These are phyloP conservation scores for Hydractinia symbiolongicarpus DNA, from an alignment of 30 jellyfish, hydroid and myxozoan species.

Conservation along the genomic window DNA sequence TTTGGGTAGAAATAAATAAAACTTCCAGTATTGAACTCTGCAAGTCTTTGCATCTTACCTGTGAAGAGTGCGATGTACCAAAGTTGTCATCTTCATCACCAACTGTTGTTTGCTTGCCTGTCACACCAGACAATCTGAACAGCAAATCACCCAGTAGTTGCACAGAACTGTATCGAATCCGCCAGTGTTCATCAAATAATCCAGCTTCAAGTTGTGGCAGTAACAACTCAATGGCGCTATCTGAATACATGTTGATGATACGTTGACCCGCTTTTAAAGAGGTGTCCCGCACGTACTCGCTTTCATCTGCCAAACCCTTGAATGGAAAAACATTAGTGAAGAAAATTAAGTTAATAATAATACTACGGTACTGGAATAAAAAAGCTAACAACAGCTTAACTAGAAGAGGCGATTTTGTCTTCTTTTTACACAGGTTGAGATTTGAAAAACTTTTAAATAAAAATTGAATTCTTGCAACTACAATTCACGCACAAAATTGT, in stretches of 20 bases:
- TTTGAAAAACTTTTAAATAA: too few species aligned
- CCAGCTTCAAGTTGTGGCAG: conserved; percentile 94
- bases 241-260: conserved; percentile 78
- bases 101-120: conserved; percentile 90
- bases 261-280: conserved; percentile 96
- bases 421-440: too few species aligned
- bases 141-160: conserved; percentile 92
- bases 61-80: conserved; percentile 90
- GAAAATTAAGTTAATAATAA: too few species aligned
- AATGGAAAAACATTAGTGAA: not conserved
- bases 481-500: too few species aligned
- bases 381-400: too few species aligned
- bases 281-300: conserved; percentile 87
- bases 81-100: conserved; percentile 96
- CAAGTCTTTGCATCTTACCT: conserved; percentile 33
- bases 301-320: conserved; percentile 91
- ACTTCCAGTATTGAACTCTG: too few species aligned
- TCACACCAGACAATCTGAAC: conserved; percentile 84
- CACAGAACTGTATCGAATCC: conserved; percentile 86
- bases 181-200: conserved; percentile 89
- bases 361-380: too few species aligned
- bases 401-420: too few species aligned
- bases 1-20: too few species aligned
- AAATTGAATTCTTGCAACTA: too few species aligned
- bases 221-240: conserved; percentile 70